These are phyloP conservation scores for Xanthorhoe designata DNA, from an alignment of 2,888 invertebrate species.

Conservation along the genomic window DNA sequence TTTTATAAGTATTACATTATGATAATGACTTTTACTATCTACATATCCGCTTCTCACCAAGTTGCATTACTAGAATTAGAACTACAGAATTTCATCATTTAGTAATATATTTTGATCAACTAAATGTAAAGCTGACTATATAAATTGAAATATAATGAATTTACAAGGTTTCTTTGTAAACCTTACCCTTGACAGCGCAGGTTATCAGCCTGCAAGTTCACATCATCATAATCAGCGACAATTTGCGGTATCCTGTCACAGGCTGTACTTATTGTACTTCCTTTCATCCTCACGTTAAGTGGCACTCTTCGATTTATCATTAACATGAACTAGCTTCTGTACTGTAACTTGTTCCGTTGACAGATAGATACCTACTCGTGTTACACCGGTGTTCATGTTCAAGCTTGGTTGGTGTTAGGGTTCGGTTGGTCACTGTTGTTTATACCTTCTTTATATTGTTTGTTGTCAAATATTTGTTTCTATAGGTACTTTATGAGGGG, in stretches of 20 bases:
- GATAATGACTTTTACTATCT: too few species aligned
- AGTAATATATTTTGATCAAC: too few species aligned
- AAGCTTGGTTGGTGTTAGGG: not conserved
- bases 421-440: too few species aligned
- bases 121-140: not conserved
- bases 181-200: conserved; percentile 38
- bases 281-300: conserved; percentile 28
- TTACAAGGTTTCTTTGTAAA: conserved; percentile 2
- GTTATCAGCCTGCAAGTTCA: conserved; percentile 35
- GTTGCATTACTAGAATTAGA: too few species aligned
- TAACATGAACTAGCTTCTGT: conserved; percentile 19
- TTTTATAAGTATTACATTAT: too few species aligned
- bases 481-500: too few species aligned
- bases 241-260: conserved; percentile 52
- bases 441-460: too few species aligned
- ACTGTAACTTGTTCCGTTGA: conserved; percentile 8
- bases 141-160: not conserved
- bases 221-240: conserved; percentile 41
- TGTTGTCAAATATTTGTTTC: too few species aligned
- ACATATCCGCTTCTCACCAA: too few species aligned
- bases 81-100: too few species aligned
- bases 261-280: conserved; percentile 40
- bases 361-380: not conserved
- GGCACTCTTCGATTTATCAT: conserved; percentile 32
- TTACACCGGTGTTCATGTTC: not conserved